Conservation (phyloP, 2,113 vertebrate species). For the Mastomys coucha region DNA sequence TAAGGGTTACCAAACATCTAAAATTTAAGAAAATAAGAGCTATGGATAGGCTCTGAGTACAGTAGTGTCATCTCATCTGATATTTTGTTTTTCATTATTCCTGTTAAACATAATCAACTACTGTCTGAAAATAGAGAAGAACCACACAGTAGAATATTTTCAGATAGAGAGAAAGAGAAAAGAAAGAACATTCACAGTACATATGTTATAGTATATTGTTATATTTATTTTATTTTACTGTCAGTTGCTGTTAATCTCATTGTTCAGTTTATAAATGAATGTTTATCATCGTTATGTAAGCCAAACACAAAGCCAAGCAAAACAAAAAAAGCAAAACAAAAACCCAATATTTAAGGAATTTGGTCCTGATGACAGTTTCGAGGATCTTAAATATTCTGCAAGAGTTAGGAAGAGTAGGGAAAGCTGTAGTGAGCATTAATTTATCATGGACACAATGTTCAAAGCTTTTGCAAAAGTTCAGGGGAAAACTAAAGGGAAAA, state of each 20-base stretch:
- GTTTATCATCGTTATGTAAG: background rate
- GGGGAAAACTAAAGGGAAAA: background rate
- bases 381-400: background rate
- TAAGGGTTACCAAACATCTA: background rate
- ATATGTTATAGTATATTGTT: background rate
- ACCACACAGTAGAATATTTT: background rate
- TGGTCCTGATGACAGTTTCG: background rate
- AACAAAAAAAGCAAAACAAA: background rate
- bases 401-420: background rate
- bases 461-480: background rate
- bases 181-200: background rate
- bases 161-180: too few species aligned
- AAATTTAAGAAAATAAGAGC: constrained; percentile 42
- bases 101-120: background rate
- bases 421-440: background rate
- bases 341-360: too few species aligned
- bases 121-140: background rate
- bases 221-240: background rate
- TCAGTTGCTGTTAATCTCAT: background rate
- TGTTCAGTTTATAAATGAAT: background rate
- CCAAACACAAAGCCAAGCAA: too few species aligned
- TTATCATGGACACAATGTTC: background rate
- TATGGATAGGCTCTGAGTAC: background rate
- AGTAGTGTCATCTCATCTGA: background rate
- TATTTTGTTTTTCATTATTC: background rate